Base-by-base conservation (phyloP, 1,140 invertebrate species). In the Patella vulgata region DNA sequence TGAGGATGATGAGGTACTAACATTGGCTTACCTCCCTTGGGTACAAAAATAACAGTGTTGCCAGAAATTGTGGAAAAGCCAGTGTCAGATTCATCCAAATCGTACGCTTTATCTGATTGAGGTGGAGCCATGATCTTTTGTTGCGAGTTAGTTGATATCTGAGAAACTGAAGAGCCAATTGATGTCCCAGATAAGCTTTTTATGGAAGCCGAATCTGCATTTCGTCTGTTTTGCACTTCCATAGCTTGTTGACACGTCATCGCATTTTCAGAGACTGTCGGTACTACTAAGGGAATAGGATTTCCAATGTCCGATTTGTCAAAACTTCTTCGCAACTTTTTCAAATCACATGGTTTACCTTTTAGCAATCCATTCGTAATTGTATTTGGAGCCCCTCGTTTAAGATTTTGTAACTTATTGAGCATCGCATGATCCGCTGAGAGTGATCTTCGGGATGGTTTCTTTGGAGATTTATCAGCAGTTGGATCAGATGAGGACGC, bases 341-440 rank as follows among this genome's bases (percentile, higher is more conserved):
- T 51, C 19, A 74, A 58, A 55, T 71, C 63, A 36, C 59, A 56
- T 31, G 65, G 56, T 44, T 76, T 63, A 17, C 70, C 73, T 25
- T 71, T 68, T 25, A 73, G 54, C 47, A 79, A 56, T 23, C 79
- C 78, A 63, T 70, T 74, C 39, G 69, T 66, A n/a, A 78, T 54
- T 8, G 77, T 75, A 58, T 80, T 82, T 0, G 79, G 79, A 21
- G 68, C 65, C 9, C 78, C 80, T 28, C 79, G 51, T 47, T 67
- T 60, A n/a, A 80, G 55, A n/a, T 48, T 60, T n/a, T n/a, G n/a
- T n/a, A n/a, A n/a, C n/a, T n/a, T n/a, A n/a, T n/a, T n/a, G n/a
- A n/a, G n/a, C n/a, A n/a, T n/a, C 9, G 53, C 47, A 30, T 66
- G 58, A n/a, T 76, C 69, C 0, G 60, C 56, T n/a, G 72, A 78